Evolutionary conservation across 1,140 invertebrate species (phyloP).

Genomic region (Drosophila repleta): DNA sequence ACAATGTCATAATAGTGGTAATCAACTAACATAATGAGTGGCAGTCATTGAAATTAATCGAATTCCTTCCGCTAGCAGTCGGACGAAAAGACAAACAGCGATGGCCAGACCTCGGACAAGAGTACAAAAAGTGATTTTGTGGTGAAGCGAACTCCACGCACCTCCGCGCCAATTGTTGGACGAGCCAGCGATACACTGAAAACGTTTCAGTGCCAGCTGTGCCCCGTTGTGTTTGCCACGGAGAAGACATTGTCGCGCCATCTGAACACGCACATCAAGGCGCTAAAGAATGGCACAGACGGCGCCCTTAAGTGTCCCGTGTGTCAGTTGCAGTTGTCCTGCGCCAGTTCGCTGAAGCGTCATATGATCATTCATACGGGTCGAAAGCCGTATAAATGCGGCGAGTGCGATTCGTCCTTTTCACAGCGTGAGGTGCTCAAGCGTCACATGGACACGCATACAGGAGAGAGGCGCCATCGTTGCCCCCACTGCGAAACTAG

Average conservation of each 20-base stretch:
- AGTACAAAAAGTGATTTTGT: slow-evolving; percentile 39
- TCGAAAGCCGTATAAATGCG: slow-evolving; percentile 91
- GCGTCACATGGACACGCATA: slow-evolving; percentile 93
- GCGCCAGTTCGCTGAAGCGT: slow-evolving; percentile 90
- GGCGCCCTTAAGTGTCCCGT: slow-evolving; percentile 85
- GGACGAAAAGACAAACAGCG: slow-evolving; percentile 34
- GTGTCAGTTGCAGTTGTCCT: slow-evolving; percentile 93
- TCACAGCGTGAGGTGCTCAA: slow-evolving; percentile 92
- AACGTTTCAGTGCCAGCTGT: slow-evolving; percentile 86
- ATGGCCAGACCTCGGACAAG: slow-evolving; percentile 1
- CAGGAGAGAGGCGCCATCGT: slow-evolving; percentile 92
- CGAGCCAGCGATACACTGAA: slow-evolving; percentile 82
- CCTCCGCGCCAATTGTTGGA: slow-evolving; percentile 14
- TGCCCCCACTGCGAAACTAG: slow-evolving; percentile 90
- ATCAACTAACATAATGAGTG: background rate
- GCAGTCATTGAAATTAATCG: background rate
- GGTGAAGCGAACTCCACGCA: slow-evolving; percentile 32
- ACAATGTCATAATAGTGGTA: slow-evolving; percentile 67
- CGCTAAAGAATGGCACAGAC: slow-evolving; percentile 84
- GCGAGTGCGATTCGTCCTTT: slow-evolving; percentile 89
- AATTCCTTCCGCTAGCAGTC: slow-evolving; percentile 23
- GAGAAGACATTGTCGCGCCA: slow-evolving; percentile 86
- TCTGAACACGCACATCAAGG: slow-evolving; percentile 86
- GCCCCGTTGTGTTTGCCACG: slow-evolving; percentile 86
- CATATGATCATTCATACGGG: slow-evolving; percentile 92